phyloP scores from a whole-genome alignment of 1,140 invertebrate species.

The Bombyx mandarina region DNA sequence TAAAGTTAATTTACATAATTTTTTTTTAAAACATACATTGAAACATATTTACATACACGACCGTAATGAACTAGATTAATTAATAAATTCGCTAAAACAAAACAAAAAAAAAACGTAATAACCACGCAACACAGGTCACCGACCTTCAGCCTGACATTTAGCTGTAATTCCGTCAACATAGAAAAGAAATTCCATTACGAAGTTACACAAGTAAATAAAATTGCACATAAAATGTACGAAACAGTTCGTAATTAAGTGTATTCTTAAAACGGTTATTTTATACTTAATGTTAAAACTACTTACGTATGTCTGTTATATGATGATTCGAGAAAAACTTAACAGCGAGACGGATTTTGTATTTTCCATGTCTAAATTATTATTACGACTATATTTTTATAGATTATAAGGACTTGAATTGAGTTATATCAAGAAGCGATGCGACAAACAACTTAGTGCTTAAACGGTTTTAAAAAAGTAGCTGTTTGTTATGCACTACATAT shows the following conservation, averaged over 20 bases:
- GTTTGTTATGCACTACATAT: too few relatives aligned
- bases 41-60: conserved; percentile 62
- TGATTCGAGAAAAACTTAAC: conserved; percentile 52
- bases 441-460: conserved; percentile 25
- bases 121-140: too few relatives aligned
- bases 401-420: not conserved
- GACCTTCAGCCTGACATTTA: too few relatives aligned
- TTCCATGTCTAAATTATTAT: conserved; percentile 30
- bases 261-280: conserved; percentile 49
- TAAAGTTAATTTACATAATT: conserved; percentile 10
- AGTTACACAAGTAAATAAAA: too few relatives aligned
- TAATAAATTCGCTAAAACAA: conserved; percentile 63
- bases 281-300: conserved; percentile 58
- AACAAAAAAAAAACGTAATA: conserved; percentile 39
- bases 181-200: too few relatives aligned
- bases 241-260: conserved; percentile 47
- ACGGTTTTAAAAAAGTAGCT: not conserved
- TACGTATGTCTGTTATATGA: conserved; percentile 54
- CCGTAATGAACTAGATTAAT: conserved; percentile 46
- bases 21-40: conserved; percentile 22
- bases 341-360: conserved; percentile 52
- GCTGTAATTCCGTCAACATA: too few relatives aligned
- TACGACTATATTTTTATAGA: not conserved
- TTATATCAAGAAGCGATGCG: conserved; percentile 55
- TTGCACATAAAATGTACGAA: conserved; percentile 11